Evolutionary conservation across 1,140 invertebrate species (phyloP), one percentile per base, ranked within the genome.

Genomic region (Palaemon carinicauda): DNA sequence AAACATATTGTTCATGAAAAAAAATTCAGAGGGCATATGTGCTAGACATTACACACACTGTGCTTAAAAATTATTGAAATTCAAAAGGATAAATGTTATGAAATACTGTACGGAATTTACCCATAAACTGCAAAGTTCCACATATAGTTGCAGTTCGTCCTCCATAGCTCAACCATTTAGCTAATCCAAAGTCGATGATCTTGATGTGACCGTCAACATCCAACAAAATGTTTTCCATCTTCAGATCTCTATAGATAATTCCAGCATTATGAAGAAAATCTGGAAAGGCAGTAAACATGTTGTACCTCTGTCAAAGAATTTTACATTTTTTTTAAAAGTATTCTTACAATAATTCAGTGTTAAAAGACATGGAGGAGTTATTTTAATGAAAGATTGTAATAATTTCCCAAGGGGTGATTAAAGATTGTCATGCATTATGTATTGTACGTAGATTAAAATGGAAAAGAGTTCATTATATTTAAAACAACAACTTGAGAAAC

Each of bases 251-350:
- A 91, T 97, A 97, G 88, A 98, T 96, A 60, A 98, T 94, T 60
- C 97, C 96, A 90, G 95, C 95, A 92, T 96, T 97, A 91, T 98
- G 96, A 12, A 98, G 93, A 92, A 97, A 98, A 94, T 98, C 97
- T 97, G 91, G 54, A 9, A 51, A 17, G 27, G 5, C n/a, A 41
- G 51, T 31, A 21, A 2, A 79, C 2, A 4, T 50, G 77, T 21
- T 27, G 29, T 29, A 54, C 15, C 29, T 54, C 33, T 9, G 29
- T 73, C 41, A 7, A 21, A 3, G 27, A n/a, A 41, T 24, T 65
- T 65, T 15, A 3, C n/a, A n/a, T n/a, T n/a, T n/a, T n/a, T n/a
- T n/a, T n/a, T n/a, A n/a, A n/a, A n/a, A n/a, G n/a, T n/a, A n/a
- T n/a, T 65, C 9, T 65, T n/a, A 65, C 27, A 27, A 21, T 15